A percentile compares a stretch with the other conserved stretches of the same genome.
phyloP scores from a whole-genome alignment of 2,797 vertebrate species.

The Urophycis tenuis region DNA sequence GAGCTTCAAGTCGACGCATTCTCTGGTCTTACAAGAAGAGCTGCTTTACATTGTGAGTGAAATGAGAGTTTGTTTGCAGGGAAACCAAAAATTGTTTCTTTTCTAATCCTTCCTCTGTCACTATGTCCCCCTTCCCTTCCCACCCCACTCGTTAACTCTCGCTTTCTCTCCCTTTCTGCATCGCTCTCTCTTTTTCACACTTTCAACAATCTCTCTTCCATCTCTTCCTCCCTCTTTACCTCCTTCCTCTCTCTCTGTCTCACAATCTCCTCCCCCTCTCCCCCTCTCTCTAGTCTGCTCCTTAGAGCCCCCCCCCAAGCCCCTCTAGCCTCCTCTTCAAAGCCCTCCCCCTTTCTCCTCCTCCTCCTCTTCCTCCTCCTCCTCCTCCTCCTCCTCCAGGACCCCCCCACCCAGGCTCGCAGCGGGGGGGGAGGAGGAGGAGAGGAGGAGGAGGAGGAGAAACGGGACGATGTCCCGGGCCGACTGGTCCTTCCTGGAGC shows the following conservation, averaged over 20 bases:
- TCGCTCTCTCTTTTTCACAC: not conserved
- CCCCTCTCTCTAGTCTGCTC: not conserved
- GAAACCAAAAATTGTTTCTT: not conserved
- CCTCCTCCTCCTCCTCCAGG: not conserved
- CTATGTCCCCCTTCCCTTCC: not conserved
- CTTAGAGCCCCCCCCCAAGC: not conserved
- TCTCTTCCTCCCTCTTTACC: not conserved
- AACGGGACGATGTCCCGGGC: slow-evolving; percentile 79
- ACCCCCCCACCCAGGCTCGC: not conserved
- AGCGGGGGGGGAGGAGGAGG: slow-evolving; percentile 59
- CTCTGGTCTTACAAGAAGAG: not conserved
- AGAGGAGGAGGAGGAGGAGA: no score
- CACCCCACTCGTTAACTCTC: not conserved
- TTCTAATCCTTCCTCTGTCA: not conserved
- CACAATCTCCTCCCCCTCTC: not conserved
- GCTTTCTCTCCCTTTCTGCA: not conserved
- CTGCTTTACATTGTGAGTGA: not conserved
- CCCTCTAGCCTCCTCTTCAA: no score
- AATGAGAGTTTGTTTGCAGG: no score
- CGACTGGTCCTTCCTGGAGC: slow-evolving; percentile 80
- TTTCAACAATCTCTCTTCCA: not conserved
- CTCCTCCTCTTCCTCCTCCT: not conserved
- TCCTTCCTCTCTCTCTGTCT: no score
- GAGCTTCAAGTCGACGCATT: not conserved
- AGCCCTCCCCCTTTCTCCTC: no score